A percentile compares a stretch with the other conserved stretches of the same genome.
phyloP scores from a whole-genome alignment of 2,797 vertebrate species.

The Sebastes matsubarae region DNA sequence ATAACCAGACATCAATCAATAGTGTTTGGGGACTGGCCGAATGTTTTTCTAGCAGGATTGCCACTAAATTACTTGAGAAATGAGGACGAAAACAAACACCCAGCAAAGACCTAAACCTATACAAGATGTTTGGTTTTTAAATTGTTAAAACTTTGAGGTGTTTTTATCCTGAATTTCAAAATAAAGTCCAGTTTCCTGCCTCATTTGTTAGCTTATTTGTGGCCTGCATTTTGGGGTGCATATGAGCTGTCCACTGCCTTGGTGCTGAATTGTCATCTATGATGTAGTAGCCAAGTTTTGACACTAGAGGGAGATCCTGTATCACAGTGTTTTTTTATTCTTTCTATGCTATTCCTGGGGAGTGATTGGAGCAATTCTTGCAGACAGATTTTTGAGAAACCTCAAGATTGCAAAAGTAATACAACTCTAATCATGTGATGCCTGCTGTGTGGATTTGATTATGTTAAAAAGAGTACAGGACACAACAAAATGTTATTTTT shows the following conservation, averaged over 20 bases:
- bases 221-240: background rate
- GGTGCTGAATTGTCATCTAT: constrained; percentile 60
- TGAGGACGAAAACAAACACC: constrained; percentile 27
- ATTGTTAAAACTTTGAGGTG: background rate
- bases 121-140: background rate
- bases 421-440: background rate
- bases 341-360: background rate
- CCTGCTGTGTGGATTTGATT: background rate
- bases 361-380: background rate
- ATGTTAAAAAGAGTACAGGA: background rate
- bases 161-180: background rate
- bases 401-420: background rate
- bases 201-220: background rate
- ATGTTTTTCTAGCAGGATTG: constrained; percentile 51
- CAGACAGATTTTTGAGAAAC: background rate
- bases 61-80: constrained; percentile 46
- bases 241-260: constrained; percentile 60
- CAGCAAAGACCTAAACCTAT: background rate
- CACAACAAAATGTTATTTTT: background rate
- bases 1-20: constrained; percentile 73
- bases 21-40: constrained; percentile 54
- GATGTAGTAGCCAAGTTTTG: constrained; percentile 25
- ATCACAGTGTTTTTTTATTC: background rate
- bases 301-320: constrained; percentile 66
- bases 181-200: background rate